phyloP scores from a whole-genome alignment of 1,140 invertebrate genomes.

The Eubasilissa regina region DNA sequence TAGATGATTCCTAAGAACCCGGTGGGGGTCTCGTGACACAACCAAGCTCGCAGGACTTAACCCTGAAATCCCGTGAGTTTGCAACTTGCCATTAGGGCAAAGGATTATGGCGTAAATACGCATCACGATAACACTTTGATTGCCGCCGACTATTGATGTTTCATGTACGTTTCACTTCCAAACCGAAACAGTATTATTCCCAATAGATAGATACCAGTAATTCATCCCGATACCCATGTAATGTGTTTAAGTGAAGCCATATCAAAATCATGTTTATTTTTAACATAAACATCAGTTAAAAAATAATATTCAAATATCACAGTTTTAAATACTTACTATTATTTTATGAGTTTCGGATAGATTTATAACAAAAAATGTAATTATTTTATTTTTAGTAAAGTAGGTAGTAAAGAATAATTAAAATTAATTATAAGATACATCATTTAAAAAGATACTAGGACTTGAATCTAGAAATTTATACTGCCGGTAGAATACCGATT shows the following conservation, averaged over 20 bases:
- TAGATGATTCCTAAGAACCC: slow-evolving; percentile 25
- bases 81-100: slow-evolving; percentile 42
- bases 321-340: not conserved
- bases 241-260: too few species aligned
- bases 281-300: not conserved
- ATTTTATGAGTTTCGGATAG: too few species aligned
- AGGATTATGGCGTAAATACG: slow-evolving; percentile 47
- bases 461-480: too few species aligned
- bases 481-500: too few species aligned
- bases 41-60: slow-evolving; percentile 5
- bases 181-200: not conserved
- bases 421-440: too few species aligned
- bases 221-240: too few species aligned
- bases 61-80: slow-evolving; percentile 40
- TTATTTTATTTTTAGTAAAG: too few species aligned
- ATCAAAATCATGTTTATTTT: not conserved
- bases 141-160: slow-evolving; percentile 26
- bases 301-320: not conserved
- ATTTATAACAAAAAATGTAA: too few species aligned
- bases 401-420: too few species aligned
- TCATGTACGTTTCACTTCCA: slow-evolving; percentile 1
- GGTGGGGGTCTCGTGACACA: slow-evolving; percentile 37
- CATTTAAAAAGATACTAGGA: too few species aligned
- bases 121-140: slow-evolving; percentile 35
- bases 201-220: not conserved